Evolutionary conservation across 2,888 invertebrate genomes (phyloP), one percentile per base, ranked within the genome.

Genomic region (Coelinius sp.): DNA sequence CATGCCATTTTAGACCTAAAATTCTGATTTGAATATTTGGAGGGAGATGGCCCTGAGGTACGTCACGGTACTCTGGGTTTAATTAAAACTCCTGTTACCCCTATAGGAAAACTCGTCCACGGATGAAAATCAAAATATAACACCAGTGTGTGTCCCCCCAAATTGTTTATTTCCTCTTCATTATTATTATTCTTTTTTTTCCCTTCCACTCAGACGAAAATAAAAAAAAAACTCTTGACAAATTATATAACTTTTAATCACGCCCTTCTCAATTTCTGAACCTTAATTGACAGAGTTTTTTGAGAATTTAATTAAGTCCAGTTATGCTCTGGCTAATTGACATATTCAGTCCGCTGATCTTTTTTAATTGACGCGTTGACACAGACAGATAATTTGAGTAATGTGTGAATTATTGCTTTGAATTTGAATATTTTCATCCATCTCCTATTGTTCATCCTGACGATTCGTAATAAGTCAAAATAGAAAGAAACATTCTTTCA

Each of bases 31-130:
- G 84, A 85, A 76, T 76, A 76, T 76, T 73, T 70, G 8, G 72
- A 73, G 74, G 69, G 70, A 56, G 68, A 72, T 49, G 68, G 69
- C 65, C 56, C 68, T 68, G 74, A 49, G 63, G 68, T 44, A 65
- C 44, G 41, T 20, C 49, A 17, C 69, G 67, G 46, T 68, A 35
- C 52, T 62, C 25, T 38, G 75, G 78, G 73, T 82, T 86, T 86
- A 86, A 86, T 86, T 86, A 86, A 86, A 86, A 84, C 83, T 82
- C 81, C 79, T 81, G 82, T 82, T 82, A 81, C 80, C 79, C 77
- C 71, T n/a, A n/a, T n/a, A 77, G 70, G 76, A 81, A 81, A 81
- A 71, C 80, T 80, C 79, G 81, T 78, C 81, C 70, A 72, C 63
- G 80, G 83, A 84, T 82, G 83, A 85, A 85, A 85, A 82, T 84